These are phyloP conservation scores for Petromus typicus DNA, from an alignment of 2,113 vertebrate species.

Conservation along the genomic window DNA sequence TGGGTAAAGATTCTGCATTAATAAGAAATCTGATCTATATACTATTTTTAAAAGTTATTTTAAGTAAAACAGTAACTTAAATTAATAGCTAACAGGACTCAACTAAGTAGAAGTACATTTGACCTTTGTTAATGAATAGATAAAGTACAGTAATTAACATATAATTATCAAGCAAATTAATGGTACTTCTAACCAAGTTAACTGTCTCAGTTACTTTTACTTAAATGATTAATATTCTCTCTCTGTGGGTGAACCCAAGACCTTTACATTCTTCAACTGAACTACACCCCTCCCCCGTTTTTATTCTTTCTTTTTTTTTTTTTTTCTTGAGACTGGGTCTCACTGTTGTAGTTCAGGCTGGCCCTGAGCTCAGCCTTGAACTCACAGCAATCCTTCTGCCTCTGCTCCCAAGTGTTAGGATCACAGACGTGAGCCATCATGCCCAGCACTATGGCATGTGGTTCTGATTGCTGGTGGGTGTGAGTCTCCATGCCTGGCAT, in stretches of 20 bases:
- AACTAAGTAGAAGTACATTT: neutral
- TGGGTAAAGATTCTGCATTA: neutral
- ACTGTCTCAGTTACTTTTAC: neutral
- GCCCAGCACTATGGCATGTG: too few species aligned
- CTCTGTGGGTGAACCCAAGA: too few species aligned
- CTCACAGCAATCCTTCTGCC: too few species aligned
- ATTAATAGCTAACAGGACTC: conserved; percentile 17
- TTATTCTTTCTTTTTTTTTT: neutral
- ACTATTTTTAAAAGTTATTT: conserved; percentile 46
- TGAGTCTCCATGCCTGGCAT: too few species aligned
- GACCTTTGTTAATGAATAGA: conserved; percentile 62
- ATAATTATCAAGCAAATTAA: conserved; percentile 44
- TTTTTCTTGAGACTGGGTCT: too few species aligned
- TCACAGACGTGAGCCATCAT: too few species aligned
- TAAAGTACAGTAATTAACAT: conserved; percentile 38
- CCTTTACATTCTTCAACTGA: neutral
- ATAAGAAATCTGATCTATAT: conserved; percentile 10
- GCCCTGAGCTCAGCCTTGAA: too few species aligned
- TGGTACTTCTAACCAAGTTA: conserved; percentile 22
- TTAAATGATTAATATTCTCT: too few species aligned
- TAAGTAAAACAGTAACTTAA: conserved; percentile 44
- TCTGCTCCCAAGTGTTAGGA: too few species aligned
- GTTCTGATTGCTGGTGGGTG: too few species aligned
- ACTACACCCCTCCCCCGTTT: neutral
- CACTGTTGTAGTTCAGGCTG: too few species aligned